Conservation (phyloP, 2,113 vertebrate genomes). For the Scomber scombrus region DNA sequence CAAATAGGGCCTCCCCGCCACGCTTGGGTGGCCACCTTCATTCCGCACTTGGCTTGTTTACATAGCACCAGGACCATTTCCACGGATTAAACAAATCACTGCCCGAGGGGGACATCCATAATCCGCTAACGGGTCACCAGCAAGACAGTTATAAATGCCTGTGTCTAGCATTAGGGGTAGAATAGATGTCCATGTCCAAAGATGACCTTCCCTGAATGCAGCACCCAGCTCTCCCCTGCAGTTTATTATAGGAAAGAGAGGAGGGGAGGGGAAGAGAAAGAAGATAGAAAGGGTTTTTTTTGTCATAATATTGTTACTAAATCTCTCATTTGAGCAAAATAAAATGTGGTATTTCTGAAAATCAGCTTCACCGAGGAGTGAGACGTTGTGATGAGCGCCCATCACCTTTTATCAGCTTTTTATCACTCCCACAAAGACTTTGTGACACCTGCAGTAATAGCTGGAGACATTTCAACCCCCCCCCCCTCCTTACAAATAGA, state of each 20-base stretch:
- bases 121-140: conserved; percentile 90
- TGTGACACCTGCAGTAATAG: conserved; percentile 86
- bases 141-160: conserved; percentile 89
- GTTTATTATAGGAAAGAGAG: conserved; percentile 34
- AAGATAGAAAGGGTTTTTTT: conserved; percentile 30
- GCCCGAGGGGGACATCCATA: conserved; percentile 96
- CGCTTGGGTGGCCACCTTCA: conserved; percentile 93
- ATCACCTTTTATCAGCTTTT: conserved; percentile 81
- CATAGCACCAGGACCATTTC: conserved; percentile 97
- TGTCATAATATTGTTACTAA: conserved; percentile 55
- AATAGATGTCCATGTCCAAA: conserved; percentile 88
- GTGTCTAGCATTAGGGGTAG: conserved; percentile 81
- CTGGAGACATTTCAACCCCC: conserved; percentile 81
- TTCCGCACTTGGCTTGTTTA: conserved; percentile 98
- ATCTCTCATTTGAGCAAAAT: conserved; percentile 23
- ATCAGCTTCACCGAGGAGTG: neutral
- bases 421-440: conserved; percentile 80
- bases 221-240: conserved; percentile 72
- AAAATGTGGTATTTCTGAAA: neutral
- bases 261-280: neutral
- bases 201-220: conserved; percentile 90
- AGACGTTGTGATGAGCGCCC: conserved; percentile 25
- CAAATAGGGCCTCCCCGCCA: conserved; percentile 94
- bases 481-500: conserved; percentile 81
- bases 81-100: conserved; percentile 99